Base-by-base conservation (phyloP, 2,888 invertebrate species). In the Spilosoma lubricipeda region DNA sequence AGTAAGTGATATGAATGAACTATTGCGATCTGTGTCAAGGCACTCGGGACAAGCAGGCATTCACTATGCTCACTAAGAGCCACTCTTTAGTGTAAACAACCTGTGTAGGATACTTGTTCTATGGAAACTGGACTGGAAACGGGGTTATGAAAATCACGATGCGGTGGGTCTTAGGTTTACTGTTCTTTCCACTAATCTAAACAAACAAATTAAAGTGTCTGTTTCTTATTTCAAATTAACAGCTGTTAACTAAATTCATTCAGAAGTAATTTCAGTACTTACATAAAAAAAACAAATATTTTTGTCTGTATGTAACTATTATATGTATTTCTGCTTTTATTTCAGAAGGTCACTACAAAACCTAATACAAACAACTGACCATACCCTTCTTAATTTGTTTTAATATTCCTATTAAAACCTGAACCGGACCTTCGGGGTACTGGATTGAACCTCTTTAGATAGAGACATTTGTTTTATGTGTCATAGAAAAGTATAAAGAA, bases 11-110 rank as follows among this genome's bases (percentile, higher is more conserved):
- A 80, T 83, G 82, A 86, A 81, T 82, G 79, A 84, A 77, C 76
- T 71, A 68, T 79, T 33, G 64, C 59, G 66, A 92, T 90, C 86
- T 91, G 76, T 93, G 93, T 90, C 93, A 93, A 93, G 93, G 93
- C 89, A 84, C 85, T 86, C 87, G 90, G 92, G 92, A 92, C 87
- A 74, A 68, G 85, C 82, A 75, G 82, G 84, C 90, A 85, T 91
- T 92, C 90, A 90, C 90, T 86, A 75, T 77, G 77, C 73, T 76
- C 80, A 83, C 77, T 74, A 81, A 59, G 74, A 39, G 20, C 23
- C 74, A 73, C 73, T 72, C 77, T 74, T 71, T 52, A 48, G 65
- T 59, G 70, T 72, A 76, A 78, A 82, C 78, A 76, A 74, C 71
- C 65, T 75, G 75, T 75, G 42, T 39, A 59, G 63, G 42, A 63